These are phyloP conservation scores for Acanthochromis polyacanthus DNA, from an alignment of 2,113 vertebrate genomes.

Conservation along the genomic window DNA sequence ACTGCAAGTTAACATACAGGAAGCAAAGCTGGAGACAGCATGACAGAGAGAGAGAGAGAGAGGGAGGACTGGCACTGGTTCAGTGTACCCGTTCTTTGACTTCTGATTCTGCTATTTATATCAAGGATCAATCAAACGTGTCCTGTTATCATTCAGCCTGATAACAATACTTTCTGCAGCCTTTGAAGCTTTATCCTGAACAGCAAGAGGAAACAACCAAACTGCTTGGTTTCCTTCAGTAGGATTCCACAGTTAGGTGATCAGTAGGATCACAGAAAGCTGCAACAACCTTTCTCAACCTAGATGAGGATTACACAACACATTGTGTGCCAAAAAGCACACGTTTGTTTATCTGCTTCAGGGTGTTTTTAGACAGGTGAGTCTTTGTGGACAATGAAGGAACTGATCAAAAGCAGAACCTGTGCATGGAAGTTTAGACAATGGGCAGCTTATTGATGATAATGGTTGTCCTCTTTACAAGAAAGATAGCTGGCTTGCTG, in stretches of 20 bases:
- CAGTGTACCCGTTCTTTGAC: slow-evolving; percentile 25
- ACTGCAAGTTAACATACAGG: background rate
- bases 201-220: slow-evolving; percentile 41
- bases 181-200: slow-evolving; percentile 43
- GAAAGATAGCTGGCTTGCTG: background rate
- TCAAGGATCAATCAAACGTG: slow-evolving; percentile 37
- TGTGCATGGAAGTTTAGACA: slow-evolving; percentile 41
- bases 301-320: slow-evolving; percentile 1
- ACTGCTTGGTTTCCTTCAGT: slow-evolving; percentile 23
- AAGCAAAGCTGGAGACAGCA: background rate
- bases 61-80: slow-evolving; percentile 10
- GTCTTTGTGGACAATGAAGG: slow-evolving; percentile 10
- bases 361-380: slow-evolving; percentile 1
- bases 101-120: slow-evolving; percentile 41
- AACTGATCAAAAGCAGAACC: slow-evolving; percentile 56
- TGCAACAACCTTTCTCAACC: background rate
- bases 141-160: slow-evolving; percentile 23
- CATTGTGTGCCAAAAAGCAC: slow-evolving; percentile 5
- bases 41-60: slow-evolving; percentile 1
- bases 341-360: background rate
- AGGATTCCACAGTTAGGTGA: slow-evolving; percentile 20
- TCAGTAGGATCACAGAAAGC: slow-evolving; percentile 3
- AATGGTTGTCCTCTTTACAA: slow-evolving; percentile 24
- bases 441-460: slow-evolving; percentile 6
- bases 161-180: slow-evolving; percentile 13